Evolutionary conservation across 2,797 vertebrate species (phyloP), one percentile per base, ranked within the genome.

Genomic region (Todus mexicanus): DNA sequence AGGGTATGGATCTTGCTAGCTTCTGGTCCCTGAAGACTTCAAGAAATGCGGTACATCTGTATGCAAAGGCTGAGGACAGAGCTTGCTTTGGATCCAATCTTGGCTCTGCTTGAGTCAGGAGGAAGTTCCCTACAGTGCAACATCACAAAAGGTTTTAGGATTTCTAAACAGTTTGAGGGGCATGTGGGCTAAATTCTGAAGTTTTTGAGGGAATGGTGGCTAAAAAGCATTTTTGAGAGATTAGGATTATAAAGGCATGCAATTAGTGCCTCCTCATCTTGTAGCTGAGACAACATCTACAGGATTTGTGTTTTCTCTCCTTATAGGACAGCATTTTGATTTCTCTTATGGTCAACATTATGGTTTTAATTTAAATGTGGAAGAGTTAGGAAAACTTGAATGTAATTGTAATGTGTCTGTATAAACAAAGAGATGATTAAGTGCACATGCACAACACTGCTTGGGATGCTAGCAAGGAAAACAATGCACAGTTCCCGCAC

Each of bases 401-500:
- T 64, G 27, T 53, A 84, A 65, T 87, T 82, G 68, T 66, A 84
- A 17, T 35, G 42, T 57, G 48, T 38, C 25, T 86, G 40, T 60
- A 47, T 82, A 95, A 93, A 92, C 59, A 81, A 60, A 84, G 68
- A 45, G 71, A 57, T 71, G 61, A 92, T 95, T 93, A 86, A 84
- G 74, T 90, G 51, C 70, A 84, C 53, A 50, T 76, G 48, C 43
- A 75, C 1, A 2, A 22, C 45, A 33, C 27, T 94, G 85, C 59
- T 38, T 84, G 59, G 56, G 83, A 88, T 6, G 6, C 51, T 51
- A 69, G 12, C 47, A 85, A 40, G 43, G 50, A 81, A 93, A 91
- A 81, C 29, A 81, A 73, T 6, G 43, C 63, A 56, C 40, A 53
- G 6, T 48, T 94, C 75, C 59, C 84, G 33, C 37, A 63, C 29